Evolutionary conservation across 1,140 invertebrate genomes (phyloP).

Genomic region (Mizuhopecten yessoensis): DNA sequence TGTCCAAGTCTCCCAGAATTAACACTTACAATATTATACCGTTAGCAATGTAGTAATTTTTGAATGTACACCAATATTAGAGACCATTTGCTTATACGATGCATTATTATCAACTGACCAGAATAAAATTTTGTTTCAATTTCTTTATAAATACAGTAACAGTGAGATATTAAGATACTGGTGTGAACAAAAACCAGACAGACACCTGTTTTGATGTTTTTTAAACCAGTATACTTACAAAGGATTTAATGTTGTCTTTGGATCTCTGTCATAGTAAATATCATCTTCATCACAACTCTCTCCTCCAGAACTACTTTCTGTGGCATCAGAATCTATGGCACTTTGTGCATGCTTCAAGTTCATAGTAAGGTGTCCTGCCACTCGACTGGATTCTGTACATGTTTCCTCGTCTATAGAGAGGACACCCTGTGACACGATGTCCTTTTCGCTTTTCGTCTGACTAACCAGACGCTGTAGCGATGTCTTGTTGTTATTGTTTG

Average conservation of each 20-base stretch:
- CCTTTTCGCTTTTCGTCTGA: conserved; percentile 59
- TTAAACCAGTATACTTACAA: no score
- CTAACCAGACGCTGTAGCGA: conserved; percentile 52
- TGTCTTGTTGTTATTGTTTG: conserved; percentile 61
- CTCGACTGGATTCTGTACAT: conserved; percentile 77
- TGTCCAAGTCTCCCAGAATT: no score
- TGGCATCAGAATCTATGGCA: conserved; percentile 95
- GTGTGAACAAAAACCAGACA: no score
- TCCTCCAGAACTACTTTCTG: conserved; percentile 95
- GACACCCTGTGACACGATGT: conserved; percentile 68
- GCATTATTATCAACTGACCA: no score
- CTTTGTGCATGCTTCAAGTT: conserved; percentile 89
- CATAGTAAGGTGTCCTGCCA: conserved; percentile 87
- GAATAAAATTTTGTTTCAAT: no score
- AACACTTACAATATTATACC: no score
- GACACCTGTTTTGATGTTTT: no score
- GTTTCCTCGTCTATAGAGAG: conserved; percentile 75
- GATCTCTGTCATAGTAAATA: conserved; percentile 60
- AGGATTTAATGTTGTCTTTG: conserved; percentile 65
- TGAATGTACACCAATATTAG: no score
- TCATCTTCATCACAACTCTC: conserved; percentile 95
- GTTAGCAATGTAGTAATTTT: no score
- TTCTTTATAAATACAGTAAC: no score
- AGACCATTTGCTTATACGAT: no score
- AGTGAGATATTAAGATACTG: no score